Evolutionary conservation across 2,113 vertebrate genomes (phyloP).

Genomic region (Poecilia latipinna): DNA sequence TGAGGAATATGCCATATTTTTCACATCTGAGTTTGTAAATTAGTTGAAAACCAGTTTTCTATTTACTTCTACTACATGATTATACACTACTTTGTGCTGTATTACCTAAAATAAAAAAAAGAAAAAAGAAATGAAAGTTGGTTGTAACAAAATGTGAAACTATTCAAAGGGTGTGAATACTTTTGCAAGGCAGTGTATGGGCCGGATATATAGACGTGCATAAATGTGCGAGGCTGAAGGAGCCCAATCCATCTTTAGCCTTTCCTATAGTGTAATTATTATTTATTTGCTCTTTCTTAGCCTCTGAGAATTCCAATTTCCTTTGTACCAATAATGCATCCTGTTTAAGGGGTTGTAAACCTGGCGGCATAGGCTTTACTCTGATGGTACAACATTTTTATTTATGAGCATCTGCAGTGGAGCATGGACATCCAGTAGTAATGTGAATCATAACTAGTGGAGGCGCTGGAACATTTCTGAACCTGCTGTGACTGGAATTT

Average conservation of each 20-base stretch:
- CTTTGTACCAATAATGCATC: constrained; percentile 10
- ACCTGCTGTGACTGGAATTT: constrained; percentile 66
- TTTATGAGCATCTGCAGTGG: constrained; percentile 47
- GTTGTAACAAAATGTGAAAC: not conserved
- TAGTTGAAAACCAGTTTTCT: no score
- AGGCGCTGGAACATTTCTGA: constrained; percentile 21
- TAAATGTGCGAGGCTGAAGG: not conserved
- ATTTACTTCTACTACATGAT: not conserved
- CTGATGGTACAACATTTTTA: constrained; percentile 19
- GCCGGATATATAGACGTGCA: no score
- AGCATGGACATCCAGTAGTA: constrained; percentile 45
- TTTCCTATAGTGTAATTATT: not conserved
- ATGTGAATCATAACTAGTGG: constrained; percentile 45
- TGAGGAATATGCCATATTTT: no score
- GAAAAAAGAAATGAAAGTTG: not conserved
- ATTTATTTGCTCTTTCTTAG: constrained; percentile 2
- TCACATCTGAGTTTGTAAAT: no score
- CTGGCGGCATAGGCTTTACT: not conserved
- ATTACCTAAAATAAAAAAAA: no score
- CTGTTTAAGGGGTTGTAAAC: constrained; percentile 5
- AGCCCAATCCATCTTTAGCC: not conserved
- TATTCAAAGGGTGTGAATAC: not conserved
- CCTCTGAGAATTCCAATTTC: constrained; percentile 13
- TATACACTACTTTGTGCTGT: not conserved
- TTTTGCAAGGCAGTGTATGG: not conserved